Evolutionary conservation across 2,888 invertebrate species (phyloP).

Genomic region (Schrankia costaestrigalis): DNA sequence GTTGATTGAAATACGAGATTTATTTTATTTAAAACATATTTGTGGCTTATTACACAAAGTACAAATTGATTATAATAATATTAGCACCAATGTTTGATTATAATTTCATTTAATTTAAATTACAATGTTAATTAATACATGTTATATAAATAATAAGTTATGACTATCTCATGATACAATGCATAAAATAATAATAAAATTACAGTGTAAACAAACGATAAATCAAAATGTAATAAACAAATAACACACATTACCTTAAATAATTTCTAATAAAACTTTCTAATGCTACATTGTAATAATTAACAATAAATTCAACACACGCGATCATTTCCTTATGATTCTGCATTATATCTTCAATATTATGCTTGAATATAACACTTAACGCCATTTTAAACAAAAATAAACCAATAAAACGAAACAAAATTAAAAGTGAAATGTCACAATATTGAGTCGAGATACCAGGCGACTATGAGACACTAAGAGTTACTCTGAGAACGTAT

Average conservation of each 20-base stretch:
- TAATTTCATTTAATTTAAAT: too few species aligned
- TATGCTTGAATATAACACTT: conserved; percentile 32
- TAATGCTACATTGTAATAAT: conserved; percentile 36
- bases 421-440: conserved; percentile 7
- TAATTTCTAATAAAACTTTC: conserved; percentile 28
- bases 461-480: conserved; percentile 36
- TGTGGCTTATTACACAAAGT: too few species aligned
- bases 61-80: too few species aligned
- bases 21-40: too few species aligned
- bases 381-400: conserved; percentile 38
- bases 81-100: too few species aligned
- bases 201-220: too few species aligned
- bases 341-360: conserved; percentile 28
- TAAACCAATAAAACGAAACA: conserved; percentile 6
- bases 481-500: conserved; percentile 40
- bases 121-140: background rate
- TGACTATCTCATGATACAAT: too few species aligned
- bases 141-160: conserved; percentile 22
- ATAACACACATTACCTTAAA: conserved; percentile 33
- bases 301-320: conserved; percentile 42
- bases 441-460: conserved; percentile 21
- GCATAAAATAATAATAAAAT: too few species aligned
- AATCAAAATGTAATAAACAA: too few species aligned
- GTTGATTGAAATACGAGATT: too few species aligned
- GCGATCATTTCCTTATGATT: conserved; percentile 28